Evolutionary conservation across 2,888 invertebrate genomes (phyloP).

Genomic region (Callyntrura guangdongensis): DNA sequence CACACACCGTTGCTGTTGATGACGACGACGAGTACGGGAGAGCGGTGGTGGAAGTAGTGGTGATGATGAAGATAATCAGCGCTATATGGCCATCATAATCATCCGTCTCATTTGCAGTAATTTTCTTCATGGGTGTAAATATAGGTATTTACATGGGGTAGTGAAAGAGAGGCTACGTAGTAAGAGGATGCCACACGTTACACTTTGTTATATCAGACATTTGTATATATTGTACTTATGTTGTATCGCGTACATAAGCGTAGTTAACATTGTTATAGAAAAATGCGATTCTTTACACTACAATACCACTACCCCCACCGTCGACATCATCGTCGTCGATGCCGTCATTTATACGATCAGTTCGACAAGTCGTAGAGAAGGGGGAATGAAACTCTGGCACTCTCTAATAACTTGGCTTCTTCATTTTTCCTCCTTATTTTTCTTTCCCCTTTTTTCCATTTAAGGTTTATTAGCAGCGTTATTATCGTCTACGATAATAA

Average conservation of each 20-base stretch:
- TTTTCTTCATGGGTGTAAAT: slow-evolving; percentile 68
- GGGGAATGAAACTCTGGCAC: slow-evolving; percentile 51
- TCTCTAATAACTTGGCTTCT: slow-evolving; percentile 58
- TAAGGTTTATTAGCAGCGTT: slow-evolving; percentile 77
- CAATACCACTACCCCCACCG: slow-evolving; percentile 39
- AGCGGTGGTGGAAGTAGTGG: slow-evolving; percentile 19
- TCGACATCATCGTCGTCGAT: slow-evolving; percentile 20
- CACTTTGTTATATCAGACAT: not conserved
- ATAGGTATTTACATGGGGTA: not conserved
- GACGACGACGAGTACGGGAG: slow-evolving; percentile 33
- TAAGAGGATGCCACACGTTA: not conserved
- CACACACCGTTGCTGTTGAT: slow-evolving; percentile 40
- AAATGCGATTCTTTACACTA: slow-evolving; percentile 69
- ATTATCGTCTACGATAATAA: slow-evolving; percentile 75
- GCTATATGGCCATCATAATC: slow-evolving; percentile 75
- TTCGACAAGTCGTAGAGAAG: slow-evolving; percentile 69
- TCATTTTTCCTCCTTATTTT: slow-evolving; percentile 61
- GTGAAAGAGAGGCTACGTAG: not conserved
- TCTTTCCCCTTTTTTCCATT: slow-evolving; percentile 74
- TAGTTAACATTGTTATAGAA: slow-evolving; percentile 51
- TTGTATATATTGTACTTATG: not conserved
- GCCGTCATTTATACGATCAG: slow-evolving; percentile 58
- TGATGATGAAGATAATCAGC: slow-evolving; percentile 75
- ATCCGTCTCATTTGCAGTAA: slow-evolving; percentile 78
- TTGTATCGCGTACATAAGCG: not conserved